Percentiles rank a stretch among this genome's conserved stretches.
Evolutionary conservation across 1,140 invertebrate species (phyloP).

Genomic region (Melipona quadrifasciata): DNA sequence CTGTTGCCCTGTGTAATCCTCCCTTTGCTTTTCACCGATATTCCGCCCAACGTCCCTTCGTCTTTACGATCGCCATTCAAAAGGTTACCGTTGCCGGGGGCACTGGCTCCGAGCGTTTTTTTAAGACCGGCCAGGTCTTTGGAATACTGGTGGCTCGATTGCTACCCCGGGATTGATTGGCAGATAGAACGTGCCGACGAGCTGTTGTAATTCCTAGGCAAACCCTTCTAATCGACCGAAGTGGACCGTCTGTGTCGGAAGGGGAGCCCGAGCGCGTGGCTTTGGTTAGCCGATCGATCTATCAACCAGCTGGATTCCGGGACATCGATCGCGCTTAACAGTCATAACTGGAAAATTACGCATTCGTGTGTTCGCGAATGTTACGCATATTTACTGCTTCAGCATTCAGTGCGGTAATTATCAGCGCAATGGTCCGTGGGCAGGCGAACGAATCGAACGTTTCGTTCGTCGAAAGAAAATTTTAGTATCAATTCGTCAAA

Average conservation of each 20-base stretch:
- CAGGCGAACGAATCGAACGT: too few relatives aligned
- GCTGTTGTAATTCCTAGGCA: conserved; percentile 50
- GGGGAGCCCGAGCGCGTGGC: neutral
- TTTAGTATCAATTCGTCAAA: too few relatives aligned
- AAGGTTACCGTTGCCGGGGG: conserved; percentile 58
- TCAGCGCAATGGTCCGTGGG: too few relatives aligned
- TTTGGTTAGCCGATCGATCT: neutral
- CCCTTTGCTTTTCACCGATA: conserved; percentile 13
- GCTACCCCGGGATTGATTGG: conserved; percentile 59
- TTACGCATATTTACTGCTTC: too few relatives aligned
- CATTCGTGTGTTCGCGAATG: too few relatives aligned
- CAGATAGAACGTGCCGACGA: conserved; percentile 55
- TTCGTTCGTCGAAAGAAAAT: too few relatives aligned
- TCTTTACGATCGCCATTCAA: conserved; percentile 68
- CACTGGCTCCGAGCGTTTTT: conserved; percentile 57
- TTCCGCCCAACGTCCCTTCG: neutral
- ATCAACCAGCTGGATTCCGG: neutral
- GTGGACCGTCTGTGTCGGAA: neutral
- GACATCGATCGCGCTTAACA: neutral
- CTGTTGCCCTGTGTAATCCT: neutral
- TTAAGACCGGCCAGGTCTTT: conserved; percentile 54
- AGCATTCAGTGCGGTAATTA: too few relatives aligned
- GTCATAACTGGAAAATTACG: too few relatives aligned
- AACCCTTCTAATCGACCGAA: conserved; percentile 47
- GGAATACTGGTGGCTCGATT: conserved; percentile 50